Conservation (phyloP, 2,888 invertebrate genomes). For the Aphidoletes aphidimyza region DNA sequence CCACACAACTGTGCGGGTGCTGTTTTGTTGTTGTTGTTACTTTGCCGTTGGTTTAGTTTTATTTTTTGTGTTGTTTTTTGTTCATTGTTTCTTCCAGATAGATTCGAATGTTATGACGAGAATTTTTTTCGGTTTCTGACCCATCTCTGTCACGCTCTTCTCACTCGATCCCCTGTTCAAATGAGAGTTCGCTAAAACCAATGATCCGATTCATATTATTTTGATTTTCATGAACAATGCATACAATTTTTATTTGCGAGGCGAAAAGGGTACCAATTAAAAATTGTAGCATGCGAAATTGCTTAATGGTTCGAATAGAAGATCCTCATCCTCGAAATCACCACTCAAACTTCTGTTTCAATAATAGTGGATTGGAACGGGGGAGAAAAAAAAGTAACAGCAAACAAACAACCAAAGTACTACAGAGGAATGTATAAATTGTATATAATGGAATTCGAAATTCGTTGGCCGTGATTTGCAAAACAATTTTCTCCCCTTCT, state of each 20-base stretch:
- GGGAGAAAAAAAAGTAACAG: neutral
- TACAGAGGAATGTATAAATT: neutral
- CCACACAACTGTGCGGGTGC: neutral
- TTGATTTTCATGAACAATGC: neutral
- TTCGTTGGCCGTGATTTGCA: slow-evolving; percentile 22
- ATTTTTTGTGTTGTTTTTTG: neutral
- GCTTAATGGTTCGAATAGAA: neutral
- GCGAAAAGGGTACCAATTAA: slow-evolving; percentile 2
- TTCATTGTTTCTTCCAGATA: neutral
- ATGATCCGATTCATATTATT: no score
- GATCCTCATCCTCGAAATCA: slow-evolving; percentile 27
- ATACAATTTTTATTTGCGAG: no score
- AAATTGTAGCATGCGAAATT: slow-evolving; percentile 25
- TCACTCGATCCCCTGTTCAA: neutral
- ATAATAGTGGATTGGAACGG: neutral
- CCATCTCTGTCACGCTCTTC: neutral
- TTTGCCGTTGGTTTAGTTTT: neutral
- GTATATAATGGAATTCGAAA: slow-evolving; percentile 2
- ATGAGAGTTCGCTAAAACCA: neutral
- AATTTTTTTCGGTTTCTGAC: neutral
- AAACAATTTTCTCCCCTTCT: neutral
- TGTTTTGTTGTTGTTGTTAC: no score
- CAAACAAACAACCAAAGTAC: neutral
- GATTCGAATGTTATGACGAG: slow-evolving; percentile 6
- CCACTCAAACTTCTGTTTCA: neutral